phyloP scores from a whole-genome alignment of 2,113 vertebrate species.

The Prunella himalayana region DNA sequence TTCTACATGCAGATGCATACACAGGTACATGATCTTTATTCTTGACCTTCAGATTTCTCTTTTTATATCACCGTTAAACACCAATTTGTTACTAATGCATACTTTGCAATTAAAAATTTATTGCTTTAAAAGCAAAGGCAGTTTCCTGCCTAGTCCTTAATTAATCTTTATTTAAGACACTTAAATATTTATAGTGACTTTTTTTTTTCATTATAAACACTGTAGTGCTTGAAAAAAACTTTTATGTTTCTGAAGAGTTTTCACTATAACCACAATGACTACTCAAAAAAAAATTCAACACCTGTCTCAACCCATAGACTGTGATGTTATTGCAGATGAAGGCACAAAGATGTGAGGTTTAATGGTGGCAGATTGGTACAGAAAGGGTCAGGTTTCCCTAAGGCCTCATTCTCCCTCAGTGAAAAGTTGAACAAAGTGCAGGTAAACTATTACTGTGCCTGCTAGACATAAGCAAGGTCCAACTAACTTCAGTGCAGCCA shows the following conservation, averaged over 20 bases:
- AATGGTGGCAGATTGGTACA: neutral
- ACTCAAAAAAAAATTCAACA: neutral
- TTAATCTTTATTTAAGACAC: conserved; percentile 19
- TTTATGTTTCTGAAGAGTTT: neutral
- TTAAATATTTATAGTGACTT: conserved; percentile 4
- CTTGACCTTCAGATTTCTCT: neutral
- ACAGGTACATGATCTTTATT: neutral
- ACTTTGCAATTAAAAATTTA: conserved; percentile 1
- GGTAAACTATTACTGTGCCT: neutral
- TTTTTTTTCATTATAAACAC: neutral
- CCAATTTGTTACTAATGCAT: neutral
- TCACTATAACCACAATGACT: neutral
- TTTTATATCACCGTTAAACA: neutral
- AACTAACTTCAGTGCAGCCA: neutral
- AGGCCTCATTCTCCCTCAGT: neutral
- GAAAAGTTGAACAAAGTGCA: neutral
- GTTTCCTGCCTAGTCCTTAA: neutral
- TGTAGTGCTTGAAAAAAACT: neutral
- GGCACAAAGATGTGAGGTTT: neutral
- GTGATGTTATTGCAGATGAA: neutral
- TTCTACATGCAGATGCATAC: neutral
- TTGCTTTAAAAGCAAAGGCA: conserved; percentile 11
- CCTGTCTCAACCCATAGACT: neutral
- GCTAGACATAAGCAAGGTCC: neutral
- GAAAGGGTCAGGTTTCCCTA: neutral